phyloP scores from a whole-genome alignment of 1,140 invertebrate genomes.

The Brachionus rotundiformis region DNA sequence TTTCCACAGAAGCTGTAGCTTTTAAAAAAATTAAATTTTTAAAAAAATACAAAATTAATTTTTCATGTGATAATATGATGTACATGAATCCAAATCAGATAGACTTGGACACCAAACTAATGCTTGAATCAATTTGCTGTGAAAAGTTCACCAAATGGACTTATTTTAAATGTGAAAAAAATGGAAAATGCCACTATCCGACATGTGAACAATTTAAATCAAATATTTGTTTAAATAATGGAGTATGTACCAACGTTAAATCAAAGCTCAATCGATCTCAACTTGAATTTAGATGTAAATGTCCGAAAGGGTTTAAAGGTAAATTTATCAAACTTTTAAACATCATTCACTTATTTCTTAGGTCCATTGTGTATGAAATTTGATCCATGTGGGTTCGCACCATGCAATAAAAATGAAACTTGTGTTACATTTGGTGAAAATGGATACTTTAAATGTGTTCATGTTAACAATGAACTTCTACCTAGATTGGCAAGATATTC shows the following conservation, averaged over 20 bases:
- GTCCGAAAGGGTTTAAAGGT: not conserved
- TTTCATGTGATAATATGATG: not conserved
- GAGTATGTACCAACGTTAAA: not conserved
- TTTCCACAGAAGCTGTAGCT: not conserved
- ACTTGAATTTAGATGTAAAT: not conserved
- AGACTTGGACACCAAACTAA: not conserved
- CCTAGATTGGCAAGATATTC: too few species aligned
- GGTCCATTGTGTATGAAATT: not conserved
- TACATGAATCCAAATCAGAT: not conserved
- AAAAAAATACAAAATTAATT: not conserved
- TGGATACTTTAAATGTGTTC: slow-evolving; percentile 9
- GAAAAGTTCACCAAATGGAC: not conserved
- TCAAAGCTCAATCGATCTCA: not conserved
- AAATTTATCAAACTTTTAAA: not conserved
- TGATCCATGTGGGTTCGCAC: not conserved
- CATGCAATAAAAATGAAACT: not conserved
- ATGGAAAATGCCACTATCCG: not conserved
- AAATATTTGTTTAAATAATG: slow-evolving; percentile 4
- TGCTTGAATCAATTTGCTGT: not conserved
- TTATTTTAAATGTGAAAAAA: not conserved
- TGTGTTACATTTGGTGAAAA: not conserved
- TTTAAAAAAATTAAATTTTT: not conserved
- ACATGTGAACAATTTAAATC: not conserved
- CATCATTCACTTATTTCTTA: not conserved
- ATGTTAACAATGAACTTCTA: too few species aligned